phyloP scores from a whole-genome alignment of 2,113 vertebrate genomes.

The Nesogale talazaci region DNA sequence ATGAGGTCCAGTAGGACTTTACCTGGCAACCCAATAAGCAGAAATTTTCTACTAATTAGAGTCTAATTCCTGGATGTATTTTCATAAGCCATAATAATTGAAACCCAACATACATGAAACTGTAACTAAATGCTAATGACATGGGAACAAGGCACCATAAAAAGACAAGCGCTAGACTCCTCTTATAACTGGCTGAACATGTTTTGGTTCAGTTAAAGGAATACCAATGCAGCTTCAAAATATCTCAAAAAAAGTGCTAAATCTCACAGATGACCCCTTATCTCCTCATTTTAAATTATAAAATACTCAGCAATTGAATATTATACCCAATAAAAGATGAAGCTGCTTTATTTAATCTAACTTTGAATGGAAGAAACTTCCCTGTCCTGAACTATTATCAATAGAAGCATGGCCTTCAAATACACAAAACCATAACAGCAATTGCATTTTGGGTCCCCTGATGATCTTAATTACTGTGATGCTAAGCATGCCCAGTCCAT shows the following conservation, averaged over 20 bases:
- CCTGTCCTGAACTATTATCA: not conserved
- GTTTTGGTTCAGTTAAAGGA: constrained; percentile 12
- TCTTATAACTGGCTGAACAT: not conserved
- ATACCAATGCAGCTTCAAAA: constrained; percentile 35
- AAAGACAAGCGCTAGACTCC: not conserved
- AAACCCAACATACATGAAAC: constrained; percentile 51
- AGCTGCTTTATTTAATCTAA: constrained; percentile 31
- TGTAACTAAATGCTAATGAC: not conserved
- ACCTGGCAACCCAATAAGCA: not conserved
- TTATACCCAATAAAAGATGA: constrained; percentile 6
- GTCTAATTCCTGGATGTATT: not conserved
- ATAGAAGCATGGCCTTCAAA: not conserved
- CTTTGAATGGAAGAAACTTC: not conserved
- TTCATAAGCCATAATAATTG: constrained; percentile 7
- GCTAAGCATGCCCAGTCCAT: constrained; percentile 60
- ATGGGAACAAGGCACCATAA: not conserved
- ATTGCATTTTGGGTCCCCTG: not conserved
- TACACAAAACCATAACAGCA: not conserved
- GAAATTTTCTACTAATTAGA: not conserved
- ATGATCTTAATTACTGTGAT: constrained; percentile 55
- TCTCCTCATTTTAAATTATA: constrained; percentile 32
- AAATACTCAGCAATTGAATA: not conserved
- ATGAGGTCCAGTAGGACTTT: not conserved
- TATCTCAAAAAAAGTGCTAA: not conserved
- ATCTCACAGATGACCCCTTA: constrained; percentile 28